A percentile compares a stretch with the other conserved stretches of the same genome.
Conservation (phyloP, 2,888 invertebrate species). For the Zhuqinia jingwanae region DNA sequence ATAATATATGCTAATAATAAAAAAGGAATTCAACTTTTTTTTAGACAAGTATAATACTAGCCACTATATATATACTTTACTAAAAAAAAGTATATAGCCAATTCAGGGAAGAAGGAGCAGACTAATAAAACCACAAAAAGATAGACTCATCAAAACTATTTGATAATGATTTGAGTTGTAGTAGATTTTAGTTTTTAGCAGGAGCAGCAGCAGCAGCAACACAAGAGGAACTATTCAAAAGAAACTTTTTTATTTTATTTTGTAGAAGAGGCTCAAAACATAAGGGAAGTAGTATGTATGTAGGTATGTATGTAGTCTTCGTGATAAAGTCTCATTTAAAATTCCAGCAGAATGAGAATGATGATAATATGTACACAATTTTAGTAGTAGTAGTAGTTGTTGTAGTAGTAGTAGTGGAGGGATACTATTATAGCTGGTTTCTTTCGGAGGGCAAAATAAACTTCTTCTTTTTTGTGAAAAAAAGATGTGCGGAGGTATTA, state of each 20-base stretch:
- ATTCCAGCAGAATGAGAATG: neutral
- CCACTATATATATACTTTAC: too few relatives aligned
- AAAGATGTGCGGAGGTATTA: neutral
- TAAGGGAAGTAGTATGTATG: neutral
- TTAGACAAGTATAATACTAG: too few relatives aligned
- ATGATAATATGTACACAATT: neutral
- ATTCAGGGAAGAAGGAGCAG: neutral
- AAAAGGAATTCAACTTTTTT: conserved; percentile 22
- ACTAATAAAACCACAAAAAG: conserved; percentile 8
- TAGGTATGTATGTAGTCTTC: conserved; percentile 34
- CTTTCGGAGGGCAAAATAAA: conserved; percentile 56
- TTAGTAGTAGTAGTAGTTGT: too few relatives aligned
- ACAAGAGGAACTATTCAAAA: conserved; percentile 26
- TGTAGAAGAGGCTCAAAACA: too few relatives aligned
- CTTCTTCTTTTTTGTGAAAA: conserved; percentile 26
- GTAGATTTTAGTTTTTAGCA: neutral
- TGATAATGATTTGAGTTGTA: conserved; percentile 54
- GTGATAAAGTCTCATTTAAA: neutral
- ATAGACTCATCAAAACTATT: conserved; percentile 29
- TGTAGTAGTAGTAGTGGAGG: too few relatives aligned
- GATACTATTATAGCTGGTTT: too few relatives aligned
- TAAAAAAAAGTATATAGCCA: too few relatives aligned
- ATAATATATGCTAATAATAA: conserved; percentile 1
- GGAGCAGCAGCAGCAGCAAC: too few relatives aligned
- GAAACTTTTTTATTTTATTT: conserved; percentile 45